Evolutionary conservation across 2,888 invertebrate species (phyloP).

Genomic region (Hydroisotoma schaefferi): DNA sequence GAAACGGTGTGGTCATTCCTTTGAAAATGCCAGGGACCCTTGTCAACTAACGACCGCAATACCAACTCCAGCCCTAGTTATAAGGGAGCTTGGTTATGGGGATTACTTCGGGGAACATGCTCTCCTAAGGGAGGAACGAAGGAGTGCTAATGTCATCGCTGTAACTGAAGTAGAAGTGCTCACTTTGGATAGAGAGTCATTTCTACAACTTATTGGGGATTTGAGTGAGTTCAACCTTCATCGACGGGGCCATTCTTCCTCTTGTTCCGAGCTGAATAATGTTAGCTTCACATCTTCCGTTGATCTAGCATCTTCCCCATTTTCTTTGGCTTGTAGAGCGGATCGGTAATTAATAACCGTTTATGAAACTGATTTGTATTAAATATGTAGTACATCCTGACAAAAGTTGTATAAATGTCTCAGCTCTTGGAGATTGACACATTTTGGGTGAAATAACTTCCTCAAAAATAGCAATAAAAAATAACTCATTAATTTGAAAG

Average conservation of each 20-base stretch:
- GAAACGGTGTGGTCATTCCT: background rate
- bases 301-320: too few species aligned
- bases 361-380: too few species aligned
- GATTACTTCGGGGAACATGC: conserved; percentile 89
- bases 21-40: background rate
- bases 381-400: too few species aligned
- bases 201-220: conserved; percentile 79
- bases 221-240: conserved; percentile 63
- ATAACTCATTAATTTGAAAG: too few species aligned
- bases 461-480: too few species aligned
- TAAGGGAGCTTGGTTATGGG: conserved; percentile 61
- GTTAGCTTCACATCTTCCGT: too few species aligned
- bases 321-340: too few species aligned
- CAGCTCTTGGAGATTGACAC: too few species aligned
- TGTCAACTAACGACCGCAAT: background rate
- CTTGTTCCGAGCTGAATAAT: conserved; percentile 28
- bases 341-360: too few species aligned
- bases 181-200: conserved; percentile 85
- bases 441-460: too few species aligned
- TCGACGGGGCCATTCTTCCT: conserved; percentile 30
- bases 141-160: conserved; percentile 60
- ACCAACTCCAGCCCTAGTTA: background rate
- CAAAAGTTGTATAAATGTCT: too few species aligned
- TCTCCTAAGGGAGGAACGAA: conserved; percentile 71
- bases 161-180: conserved; percentile 58